Conservation (phyloP, 2,797 vertebrate genomes). For the Myiotriccus ornatus region DNA sequence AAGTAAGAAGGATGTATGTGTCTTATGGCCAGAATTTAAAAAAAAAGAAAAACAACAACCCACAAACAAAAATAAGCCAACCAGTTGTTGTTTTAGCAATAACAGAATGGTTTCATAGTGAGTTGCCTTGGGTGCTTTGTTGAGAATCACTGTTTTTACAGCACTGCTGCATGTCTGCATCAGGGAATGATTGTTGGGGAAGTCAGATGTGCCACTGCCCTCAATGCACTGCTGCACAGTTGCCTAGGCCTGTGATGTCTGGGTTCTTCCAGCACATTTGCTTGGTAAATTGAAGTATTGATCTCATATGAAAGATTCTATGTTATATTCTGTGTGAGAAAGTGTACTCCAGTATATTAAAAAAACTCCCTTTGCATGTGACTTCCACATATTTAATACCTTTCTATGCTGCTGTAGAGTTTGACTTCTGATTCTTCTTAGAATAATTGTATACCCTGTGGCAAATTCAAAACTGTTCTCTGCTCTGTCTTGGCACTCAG, state of each 20-base stretch:
- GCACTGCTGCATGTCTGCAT: background rate
- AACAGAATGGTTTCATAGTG: background rate
- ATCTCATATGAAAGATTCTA: background rate
- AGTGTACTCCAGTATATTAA: background rate
- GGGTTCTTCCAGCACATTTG: background rate
- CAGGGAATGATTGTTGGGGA: background rate
- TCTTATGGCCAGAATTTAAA: background rate
- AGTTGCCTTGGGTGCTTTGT: background rate
- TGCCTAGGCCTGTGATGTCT: background rate
- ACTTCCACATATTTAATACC: background rate
- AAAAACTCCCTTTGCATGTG: background rate
- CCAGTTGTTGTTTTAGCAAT: background rate
- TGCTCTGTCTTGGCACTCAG: background rate
- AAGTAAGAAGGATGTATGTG: background rate
- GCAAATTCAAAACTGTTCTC: background rate
- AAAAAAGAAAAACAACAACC: background rate
- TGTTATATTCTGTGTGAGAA: background rate
- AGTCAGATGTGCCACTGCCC: background rate
- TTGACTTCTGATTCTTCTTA: background rate
- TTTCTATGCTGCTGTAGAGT: background rate
- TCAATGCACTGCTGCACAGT: background rate
- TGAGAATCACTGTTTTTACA: background rate
- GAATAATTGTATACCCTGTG: background rate
- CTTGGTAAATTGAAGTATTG: background rate
- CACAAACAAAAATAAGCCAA: background rate